Evolutionary conservation across 2,113 vertebrate genomes (phyloP).

Genomic region (Percina caprodes): DNA sequence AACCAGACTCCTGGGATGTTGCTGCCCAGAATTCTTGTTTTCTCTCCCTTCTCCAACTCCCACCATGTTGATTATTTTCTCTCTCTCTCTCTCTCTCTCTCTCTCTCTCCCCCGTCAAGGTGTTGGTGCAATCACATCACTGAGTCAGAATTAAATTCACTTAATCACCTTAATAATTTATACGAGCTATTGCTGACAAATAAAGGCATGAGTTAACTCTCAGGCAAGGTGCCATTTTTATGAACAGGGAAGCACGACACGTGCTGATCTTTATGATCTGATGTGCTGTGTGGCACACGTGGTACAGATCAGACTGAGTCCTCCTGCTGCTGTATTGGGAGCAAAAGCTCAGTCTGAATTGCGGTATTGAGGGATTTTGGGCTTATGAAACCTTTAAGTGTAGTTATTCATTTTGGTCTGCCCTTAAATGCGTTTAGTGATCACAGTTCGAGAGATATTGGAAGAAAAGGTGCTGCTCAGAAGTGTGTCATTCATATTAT

Average conservation of each 20-base stretch:
- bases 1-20: conserved; percentile 54
- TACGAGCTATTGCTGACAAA: conserved; percentile 1
- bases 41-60: conserved; percentile 15
- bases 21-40: conserved; percentile 55
- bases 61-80: conserved; percentile 21
- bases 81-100: not conserved
- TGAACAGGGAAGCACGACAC: not conserved
- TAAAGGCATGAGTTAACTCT: not conserved
- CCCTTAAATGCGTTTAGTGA: conserved; percentile 21
- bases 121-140: conserved; percentile 16
- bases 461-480: conserved; percentile 3
- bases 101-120: not conserved
- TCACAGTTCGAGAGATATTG: conserved; percentile 16
- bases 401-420: conserved; percentile 22
- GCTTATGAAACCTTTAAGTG: conserved; percentile 30
- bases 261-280: not conserved
- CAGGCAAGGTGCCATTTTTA: not conserved
- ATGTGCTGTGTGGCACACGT: not conserved
- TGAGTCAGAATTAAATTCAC: not conserved
- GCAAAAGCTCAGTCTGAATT: conserved; percentile 47
- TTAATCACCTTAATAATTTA: conserved; percentile 6
- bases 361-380: conserved; percentile 23
- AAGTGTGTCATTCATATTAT: not conserved
- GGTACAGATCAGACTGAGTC: not conserved
- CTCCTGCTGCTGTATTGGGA: conserved; percentile 63